Evolutionary conservation across 2,888 invertebrate species (phyloP), one percentile per base, ranked within the genome.

Genomic region (Camponotus fellah): DNA sequence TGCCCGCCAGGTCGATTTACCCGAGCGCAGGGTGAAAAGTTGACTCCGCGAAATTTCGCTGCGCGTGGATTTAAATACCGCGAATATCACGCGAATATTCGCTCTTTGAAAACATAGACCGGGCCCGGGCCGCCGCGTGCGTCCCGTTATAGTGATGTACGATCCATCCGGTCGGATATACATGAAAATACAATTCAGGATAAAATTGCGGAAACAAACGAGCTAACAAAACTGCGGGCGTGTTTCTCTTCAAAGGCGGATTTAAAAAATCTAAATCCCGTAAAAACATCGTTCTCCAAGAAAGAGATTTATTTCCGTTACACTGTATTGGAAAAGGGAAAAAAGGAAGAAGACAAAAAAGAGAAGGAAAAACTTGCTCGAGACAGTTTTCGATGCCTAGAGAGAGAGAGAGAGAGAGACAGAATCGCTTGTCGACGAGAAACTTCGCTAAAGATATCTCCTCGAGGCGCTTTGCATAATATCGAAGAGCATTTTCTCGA

Each of bases 391-490:
- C 79, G 58, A 43, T 58, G 71, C 43, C 56, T 62, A 26, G 34
- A 53, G 0, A n/a, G 49, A n/a, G 8, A 53, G 53, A 53, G n/a
- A 53, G 49, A 49, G 49, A 53, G 17, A 62, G 21, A 62, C 17
- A 62, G 62, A 53, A 43, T 65, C 76, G 58, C 32, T 65, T 46
- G n/a, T 65, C 76, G 46, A 68, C 34, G 32, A 66, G n/a, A 26
- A 60, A 77, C 37, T 66, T 75, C 66, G 58, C 76, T 37, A 49
- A 82, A 66, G 76, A 49, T 65, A 60, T 68, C 49, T 62, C 46
- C 60, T 75, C 76, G 75, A 43, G 75, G 37, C 49, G 66, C 77
- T 76, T 74, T 68, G 82, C 82, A 65, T 74, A 76, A 76, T 76
- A 82, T 65, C 68, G 76, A 46, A 66, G 65, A 77, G 77, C 66